A percentile compares a stretch with the other conserved stretches of the same genome.
Evolutionary conservation across 2,797 vertebrate genomes (phyloP).

Genomic region (Gallirallus australis): DNA sequence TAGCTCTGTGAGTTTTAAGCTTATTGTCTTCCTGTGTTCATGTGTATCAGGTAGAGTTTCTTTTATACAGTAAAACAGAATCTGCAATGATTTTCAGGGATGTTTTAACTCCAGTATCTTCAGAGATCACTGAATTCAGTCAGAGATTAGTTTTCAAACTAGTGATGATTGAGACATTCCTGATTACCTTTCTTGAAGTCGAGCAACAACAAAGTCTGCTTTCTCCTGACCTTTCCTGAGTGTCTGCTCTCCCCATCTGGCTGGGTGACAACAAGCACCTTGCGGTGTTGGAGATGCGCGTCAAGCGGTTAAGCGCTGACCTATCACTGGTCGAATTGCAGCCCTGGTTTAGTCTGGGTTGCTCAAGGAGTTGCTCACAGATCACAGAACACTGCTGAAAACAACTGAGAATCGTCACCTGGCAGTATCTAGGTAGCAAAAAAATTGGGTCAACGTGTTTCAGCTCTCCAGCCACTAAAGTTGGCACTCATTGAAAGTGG

Average conservation of each 20-base stretch:
- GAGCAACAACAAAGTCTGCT: background rate
- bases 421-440: conserved; percentile 35
- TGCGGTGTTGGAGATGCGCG: background rate
- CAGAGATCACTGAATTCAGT: background rate
- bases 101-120: background rate
- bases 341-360: conserved; percentile 1
- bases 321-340: conserved; percentile 1
- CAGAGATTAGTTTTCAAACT: conserved; percentile 1
- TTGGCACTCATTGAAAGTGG: background rate
- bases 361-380: conserved; percentile 36
- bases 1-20: background rate
- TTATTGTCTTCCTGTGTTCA: background rate
- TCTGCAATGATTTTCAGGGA: background rate
- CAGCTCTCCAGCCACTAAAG: background rate
- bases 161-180: background rate
- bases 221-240: background rate
- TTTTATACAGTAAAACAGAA: background rate
- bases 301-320: background rate
- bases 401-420: conserved; percentile 41
- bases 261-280: background rate
- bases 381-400: conserved; percentile 14
- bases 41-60: background rate
- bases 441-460: background rate
- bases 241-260: background rate
- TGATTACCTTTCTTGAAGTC: background rate